Base-by-base conservation (phyloP, 2,797 vertebrate species). In the Nasua narica region DNA sequence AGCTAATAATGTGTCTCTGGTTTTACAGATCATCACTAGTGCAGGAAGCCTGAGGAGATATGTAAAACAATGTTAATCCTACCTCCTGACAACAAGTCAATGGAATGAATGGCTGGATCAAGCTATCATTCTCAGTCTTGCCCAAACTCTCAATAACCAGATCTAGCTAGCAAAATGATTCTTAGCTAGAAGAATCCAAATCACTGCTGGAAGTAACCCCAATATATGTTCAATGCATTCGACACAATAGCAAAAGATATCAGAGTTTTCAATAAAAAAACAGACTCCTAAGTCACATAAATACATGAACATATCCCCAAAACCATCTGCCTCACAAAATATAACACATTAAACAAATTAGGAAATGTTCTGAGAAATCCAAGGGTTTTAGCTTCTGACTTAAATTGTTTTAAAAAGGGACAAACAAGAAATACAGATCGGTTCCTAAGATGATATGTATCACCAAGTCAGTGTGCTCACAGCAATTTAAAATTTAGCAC, bases 111-210 rank as follows among this genome's bases (percentile, higher is more conserved):
- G 16, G 76, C 48, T 65, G 84, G 43, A 78, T 72, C 82, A 87
- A 69, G 50, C 46, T 72, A 81, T n/a, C 54, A 32, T 48, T 72
- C 62, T 60, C 40, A 79, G 27, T 84, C 21, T 90, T 50, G 78
- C 40, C 35, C 18, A 81, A 48, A 85, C 78, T 82, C 62, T 94
- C 32, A 77, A 83, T 48, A 94, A 79, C 23, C 50, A 95, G 56
- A 92, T 70, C 87, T 77, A 88, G 46, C 78, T 76, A 85, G 82
- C 67, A 95, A 96, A 95, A 96, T 77, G 21, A 88, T 74, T 83
- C 50, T n/a, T 90, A 90, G 46, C 46, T 84, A 60, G 12, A 93
- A 88, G 62, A 89, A 89, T 52, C 25, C 67, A 90, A 94, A 94
- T 56, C 74, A 91, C 46, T 91, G 58, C 78, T 81, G 81, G 15